Evolutionary conservation across 2,113 vertebrate species (phyloP), one percentile per base, ranked within the genome.

Genomic region (Crocuta crocuta): DNA sequence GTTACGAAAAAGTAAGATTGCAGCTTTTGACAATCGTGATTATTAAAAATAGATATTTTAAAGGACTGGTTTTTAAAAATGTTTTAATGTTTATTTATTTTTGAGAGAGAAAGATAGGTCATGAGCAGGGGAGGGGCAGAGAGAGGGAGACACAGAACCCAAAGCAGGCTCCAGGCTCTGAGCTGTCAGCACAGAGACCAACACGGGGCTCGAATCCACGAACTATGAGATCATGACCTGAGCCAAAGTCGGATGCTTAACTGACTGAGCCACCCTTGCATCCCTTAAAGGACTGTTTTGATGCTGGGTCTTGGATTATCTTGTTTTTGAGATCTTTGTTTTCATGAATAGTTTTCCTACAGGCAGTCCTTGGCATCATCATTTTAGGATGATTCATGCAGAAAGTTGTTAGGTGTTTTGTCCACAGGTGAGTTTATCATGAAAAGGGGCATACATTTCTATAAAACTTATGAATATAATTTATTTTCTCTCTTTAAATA

Each of bases 1-100:
- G 83, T 97, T 99, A 98, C 99, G 99, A 97, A 99, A 99, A 99
- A 98, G 99, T 99, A 98, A 99, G 99, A 98, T 71, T 11, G 35
- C 13, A 66, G 23, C n/a, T 92, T 86, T 74, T 87, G 10, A 80
- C 73, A 66, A 74, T 91, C 71, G 24, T 16, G n/a, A 91, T 89
- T 23, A 58, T 93, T 28, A 53, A 84, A 81, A 91, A 79, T 19
- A 86, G 66, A 50, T 89, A 63, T 48, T 84, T 84, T 55, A 12
- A 13, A 68, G 33, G 23, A 31, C 73, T 89, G 70, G 23, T 58
- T 58, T 61, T 61, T 0, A 2, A 17, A 10, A 55, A 23, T 23
- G 17, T 23, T 61, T 61, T 61, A 24, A 61, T 61, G 58, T 61
- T 61, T 61, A 61, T 23, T 61, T 61, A 21, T 24, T 61, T 61